These are phyloP conservation scores for Plestiodon gilberti DNA, from an alignment of 2,113 vertebrate species.

Conservation along the genomic window DNA sequence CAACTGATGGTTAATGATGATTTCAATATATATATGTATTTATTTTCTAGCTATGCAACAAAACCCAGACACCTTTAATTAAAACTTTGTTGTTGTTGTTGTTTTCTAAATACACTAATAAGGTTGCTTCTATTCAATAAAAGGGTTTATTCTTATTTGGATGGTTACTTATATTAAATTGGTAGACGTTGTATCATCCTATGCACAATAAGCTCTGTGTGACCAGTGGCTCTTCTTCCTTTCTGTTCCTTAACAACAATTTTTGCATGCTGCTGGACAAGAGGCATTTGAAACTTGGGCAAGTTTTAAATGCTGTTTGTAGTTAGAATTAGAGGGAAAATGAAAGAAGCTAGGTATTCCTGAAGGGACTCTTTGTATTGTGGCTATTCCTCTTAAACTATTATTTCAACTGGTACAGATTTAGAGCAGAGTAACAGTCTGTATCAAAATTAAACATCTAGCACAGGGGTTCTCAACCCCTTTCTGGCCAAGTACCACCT, in stretches of 20 bases:
- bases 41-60: not conserved
- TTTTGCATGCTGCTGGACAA: not conserved
- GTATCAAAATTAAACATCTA: not conserved
- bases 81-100: not conserved
- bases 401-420: not conserved
- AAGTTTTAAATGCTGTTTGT: not conserved
- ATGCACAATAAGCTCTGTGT: too few relatives aligned
- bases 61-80: not conserved
- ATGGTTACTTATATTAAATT: not conserved
- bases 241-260: not conserved
- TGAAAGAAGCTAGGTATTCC: not conserved
- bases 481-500: too few relatives aligned
- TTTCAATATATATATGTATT: not conserved
- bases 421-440: not conserved
- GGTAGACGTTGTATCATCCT: too few relatives aligned
- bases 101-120: not conserved
- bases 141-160: not conserved
- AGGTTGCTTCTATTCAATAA: not conserved
- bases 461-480: too few relatives aligned
- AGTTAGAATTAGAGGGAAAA: not conserved
- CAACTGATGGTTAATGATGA: not conserved
- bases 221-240: too few relatives aligned
- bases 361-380: not conserved
- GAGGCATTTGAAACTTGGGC: not conserved
- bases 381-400: not conserved